Evolutionary conservation across 2,888 invertebrate species (phyloP), one percentile per base, ranked within the genome.

Genomic region (Euplexia lucipara): DNA sequence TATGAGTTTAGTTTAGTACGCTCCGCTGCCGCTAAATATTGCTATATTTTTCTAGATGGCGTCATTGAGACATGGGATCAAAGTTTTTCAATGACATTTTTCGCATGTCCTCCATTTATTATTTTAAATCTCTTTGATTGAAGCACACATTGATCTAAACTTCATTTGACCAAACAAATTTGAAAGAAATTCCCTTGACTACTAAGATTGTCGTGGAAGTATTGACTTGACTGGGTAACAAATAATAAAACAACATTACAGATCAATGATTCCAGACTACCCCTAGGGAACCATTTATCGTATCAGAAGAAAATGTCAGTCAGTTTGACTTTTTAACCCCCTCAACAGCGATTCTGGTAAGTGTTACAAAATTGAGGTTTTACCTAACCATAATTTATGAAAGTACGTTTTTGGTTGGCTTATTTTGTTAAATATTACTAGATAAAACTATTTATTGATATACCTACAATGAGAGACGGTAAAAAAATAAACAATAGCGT

Each of bases 171-270:
- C 12, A 8, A n/a, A n/a, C n/a, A n/a, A n/a, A n/a, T n/a, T n/a
- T n/a, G n/a, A 39, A 22, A 14, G 7, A 26, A 26, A 51, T 51
- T 34, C 49, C 37, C 39, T 30, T 20, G n/a, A 26, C 22, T 37
- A 32, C 20, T 9, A 64, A 12, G 16, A 64, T 44, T 48, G 20
- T 49, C 44, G 45, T 26, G 26, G 37, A 35, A 37, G 14, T n/a
- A 37, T 37, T 47, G 44, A 52, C 35, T 49, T 54, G 59, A 49
- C 45, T 53, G 37, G n/a, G 32, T 44, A 54, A 45, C 45, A 65
- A 71, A 71, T 66, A 71, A 71, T 66, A 22, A 8, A 32, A 26
- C 37, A 32, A 32, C 3, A 39, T 56, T 41, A n/a, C 37, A 26
- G 26, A 26, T 26, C 26, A 26, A 26, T 26, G 26, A 2, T 26